Evolutionary conservation across 2,888 invertebrate genomes (phyloP), one percentile per base, ranked within the genome.

Genomic region (Pachliopta kotzebuea): DNA sequence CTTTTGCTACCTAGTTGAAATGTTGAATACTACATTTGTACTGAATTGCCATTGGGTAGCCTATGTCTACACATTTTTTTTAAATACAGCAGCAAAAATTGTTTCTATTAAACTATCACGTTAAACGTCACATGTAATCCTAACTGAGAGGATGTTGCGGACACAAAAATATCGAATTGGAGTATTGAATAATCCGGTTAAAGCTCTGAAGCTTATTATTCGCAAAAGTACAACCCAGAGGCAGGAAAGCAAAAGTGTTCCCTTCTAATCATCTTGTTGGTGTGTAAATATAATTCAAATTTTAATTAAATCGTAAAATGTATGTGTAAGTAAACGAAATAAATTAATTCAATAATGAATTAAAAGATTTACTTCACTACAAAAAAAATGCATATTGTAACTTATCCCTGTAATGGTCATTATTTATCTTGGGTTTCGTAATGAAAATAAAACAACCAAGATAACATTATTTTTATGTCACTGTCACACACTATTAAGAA

Each of bases 101-200:
- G 9, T 21, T 52, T 6, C 3, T 52, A 52, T 52, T 9, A n/a
- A 14, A 14, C 50, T 52, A 11, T 37, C 50, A 2, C 21, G 50
- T 52, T 21, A 52, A 52, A 52, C 11, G 54, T 54, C 23, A 26
- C 54, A 24, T 18, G 7, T 54, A 54, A 14, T 54, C 18, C 54
- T 54, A 26, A 17, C 26, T 18, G 54, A 54, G 54, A 54, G 54
- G 26, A 52, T n/a, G 54, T 54, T 54, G 54, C 54, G 54, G 26
- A 54, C 54, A 54, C 26, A 54, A 54, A 54, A 54, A 26, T 54
- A 54, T 54, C 26, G 54, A 26, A 54, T 20, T 26, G 54, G 54
- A 37, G 37, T 37, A 37, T 11, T 37, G 37, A 4, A 54, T 54
- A 54, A 54, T 54, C 54, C 24, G 24, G 18, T 54, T 54, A 26